Evolutionary conservation across 2,113 vertebrate species (phyloP).

Genomic region (Clarias macrocephalus): DNA sequence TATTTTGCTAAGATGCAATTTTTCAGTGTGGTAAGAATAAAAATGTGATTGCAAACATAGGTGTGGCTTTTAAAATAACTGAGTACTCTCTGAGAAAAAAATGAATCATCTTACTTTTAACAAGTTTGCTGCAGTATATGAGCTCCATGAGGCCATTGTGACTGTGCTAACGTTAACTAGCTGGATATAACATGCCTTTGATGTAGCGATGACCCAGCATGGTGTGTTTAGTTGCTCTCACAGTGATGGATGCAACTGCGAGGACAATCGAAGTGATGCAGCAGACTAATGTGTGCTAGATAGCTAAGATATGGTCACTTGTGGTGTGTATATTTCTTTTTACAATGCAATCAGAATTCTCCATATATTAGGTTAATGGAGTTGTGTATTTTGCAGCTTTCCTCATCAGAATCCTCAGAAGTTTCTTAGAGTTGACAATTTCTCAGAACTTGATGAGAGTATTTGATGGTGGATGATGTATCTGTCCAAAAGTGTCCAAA

Average conservation of each 20-base stretch:
- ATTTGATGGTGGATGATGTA: background rate
- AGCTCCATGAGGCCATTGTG: no score
- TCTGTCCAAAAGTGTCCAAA: background rate
- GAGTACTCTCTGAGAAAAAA: background rate
- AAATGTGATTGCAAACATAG: background rate
- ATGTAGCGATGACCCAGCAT: no score
- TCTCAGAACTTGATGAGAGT: background rate
- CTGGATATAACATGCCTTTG: no score
- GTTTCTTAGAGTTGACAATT: background rate
- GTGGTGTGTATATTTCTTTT: background rate
- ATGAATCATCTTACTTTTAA: background rate
- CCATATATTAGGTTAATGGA: background rate
- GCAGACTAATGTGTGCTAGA: background rate
- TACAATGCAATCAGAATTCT: background rate
- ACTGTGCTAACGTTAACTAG: no score
- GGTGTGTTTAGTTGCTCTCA: no score
- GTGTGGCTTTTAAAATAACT: background rate
- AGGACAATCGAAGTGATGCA: no score
- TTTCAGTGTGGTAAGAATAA: background rate
- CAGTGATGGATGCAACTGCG: no score
- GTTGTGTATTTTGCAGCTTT: background rate
- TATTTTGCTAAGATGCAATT: background rate
- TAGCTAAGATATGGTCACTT: background rate
- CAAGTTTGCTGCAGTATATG: no score
- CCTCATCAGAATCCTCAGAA: background rate